Conservation (phyloP, 2,797 vertebrate species). For the Acrossocheilus wenchowensis region DNA sequence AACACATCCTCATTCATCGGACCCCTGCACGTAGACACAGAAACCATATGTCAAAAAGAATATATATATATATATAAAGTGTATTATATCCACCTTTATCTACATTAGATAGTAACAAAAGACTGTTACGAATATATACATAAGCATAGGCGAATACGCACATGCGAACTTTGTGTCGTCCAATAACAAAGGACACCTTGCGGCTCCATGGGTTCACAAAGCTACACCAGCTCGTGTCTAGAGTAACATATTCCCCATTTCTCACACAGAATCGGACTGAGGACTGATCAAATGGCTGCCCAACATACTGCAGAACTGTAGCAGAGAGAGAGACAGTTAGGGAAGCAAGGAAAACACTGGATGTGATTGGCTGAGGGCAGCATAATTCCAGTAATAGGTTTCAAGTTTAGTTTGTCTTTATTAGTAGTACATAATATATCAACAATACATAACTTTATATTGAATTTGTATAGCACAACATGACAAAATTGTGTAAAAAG, state of each 20-base stretch:
- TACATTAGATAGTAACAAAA: background rate
- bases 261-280: slow-evolving; percentile 85
- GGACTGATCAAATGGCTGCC: slow-evolving; percentile 91
- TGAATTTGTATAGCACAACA: background rate
- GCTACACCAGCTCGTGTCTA: slow-evolving; percentile 97
- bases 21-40: slow-evolving; percentile 76
- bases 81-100: slow-evolving; percentile 35
- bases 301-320: slow-evolving; percentile 71
- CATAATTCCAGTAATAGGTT: background rate
- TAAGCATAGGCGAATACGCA: slow-evolving; percentile 74
- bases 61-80: background rate
- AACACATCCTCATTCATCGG: slow-evolving; percentile 96
- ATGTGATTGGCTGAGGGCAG: no score
- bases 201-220: slow-evolving; percentile 96
- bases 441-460: background rate
- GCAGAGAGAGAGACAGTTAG: background rate
- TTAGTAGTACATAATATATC: no score
- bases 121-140: background rate
- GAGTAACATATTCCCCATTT: slow-evolving; percentile 91
- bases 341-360: background rate
- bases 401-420: no score
- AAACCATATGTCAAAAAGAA: slow-evolving; percentile 3
- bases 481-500: background rate
- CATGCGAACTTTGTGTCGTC: slow-evolving; percentile 94
- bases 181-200: slow-evolving; percentile 95